These are phyloP conservation scores for Eurytoma californica DNA, from an alignment of 2,888 invertebrate genomes.

Conservation along the genomic window DNA sequence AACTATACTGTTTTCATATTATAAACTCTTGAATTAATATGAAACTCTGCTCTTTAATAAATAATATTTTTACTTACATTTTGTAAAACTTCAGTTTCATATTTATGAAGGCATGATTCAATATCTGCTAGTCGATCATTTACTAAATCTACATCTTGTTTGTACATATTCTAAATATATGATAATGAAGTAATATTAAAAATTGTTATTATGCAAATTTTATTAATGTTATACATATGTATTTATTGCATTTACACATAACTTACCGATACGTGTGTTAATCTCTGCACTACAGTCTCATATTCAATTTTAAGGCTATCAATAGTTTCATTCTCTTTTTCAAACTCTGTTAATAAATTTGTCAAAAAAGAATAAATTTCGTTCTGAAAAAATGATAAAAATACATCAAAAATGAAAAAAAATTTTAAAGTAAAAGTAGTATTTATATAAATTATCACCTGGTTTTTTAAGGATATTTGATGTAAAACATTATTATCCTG, in stretches of 20 bases:
- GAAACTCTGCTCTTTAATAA: neutral
- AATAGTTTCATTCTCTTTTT: constrained; percentile 63
- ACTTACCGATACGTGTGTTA: constrained; percentile 35
- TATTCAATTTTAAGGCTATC: constrained; percentile 62
- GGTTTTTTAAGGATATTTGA: constrained; percentile 11
- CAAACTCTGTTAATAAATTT: constrained; percentile 62
- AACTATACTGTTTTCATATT: neutral
- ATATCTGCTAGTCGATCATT: constrained; percentile 61
- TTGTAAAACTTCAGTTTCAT: constrained; percentile 58
- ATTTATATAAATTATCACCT: constrained; percentile 32
- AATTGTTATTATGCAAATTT: neutral
- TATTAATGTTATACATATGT: neutral
- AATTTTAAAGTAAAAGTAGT: neutral
- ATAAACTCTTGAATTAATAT: neutral
- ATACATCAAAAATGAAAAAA: too few relatives aligned
- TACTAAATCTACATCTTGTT: constrained; percentile 30
- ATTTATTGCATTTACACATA: too few relatives aligned
- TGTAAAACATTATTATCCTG: constrained; percentile 32
- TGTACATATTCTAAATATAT: constrained; percentile 37
- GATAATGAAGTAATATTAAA: constrained; percentile 9
- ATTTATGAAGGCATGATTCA: constrained; percentile 58
- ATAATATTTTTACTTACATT: constrained; percentile 57
- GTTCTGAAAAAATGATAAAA: constrained; percentile 57
- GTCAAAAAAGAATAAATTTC: constrained; percentile 60
- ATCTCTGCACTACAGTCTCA: constrained; percentile 61